Conservation (phyloP, 2,797 vertebrate species). For the Rachycentron canadum region DNA sequence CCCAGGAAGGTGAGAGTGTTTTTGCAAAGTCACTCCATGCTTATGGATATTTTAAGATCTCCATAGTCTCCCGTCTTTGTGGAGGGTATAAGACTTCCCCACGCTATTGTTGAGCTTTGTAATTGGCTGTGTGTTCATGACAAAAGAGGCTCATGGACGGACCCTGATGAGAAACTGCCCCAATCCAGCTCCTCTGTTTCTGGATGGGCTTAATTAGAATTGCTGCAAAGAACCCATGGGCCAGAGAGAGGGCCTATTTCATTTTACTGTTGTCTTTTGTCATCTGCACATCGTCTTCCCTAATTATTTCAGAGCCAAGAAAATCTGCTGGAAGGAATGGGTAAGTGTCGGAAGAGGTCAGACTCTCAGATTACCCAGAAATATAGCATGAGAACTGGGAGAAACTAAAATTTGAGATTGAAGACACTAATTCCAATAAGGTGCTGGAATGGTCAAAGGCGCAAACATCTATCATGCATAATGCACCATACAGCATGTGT, state of each 20-base stretch:
- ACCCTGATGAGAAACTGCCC: conserved; percentile 83
- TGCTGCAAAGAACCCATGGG: conserved; percentile 78
- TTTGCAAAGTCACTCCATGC: conserved; percentile 69
- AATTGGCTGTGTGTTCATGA: conserved; percentile 84
- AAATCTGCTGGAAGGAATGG: conserved; percentile 77
- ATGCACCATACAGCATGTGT: conserved; percentile 7
- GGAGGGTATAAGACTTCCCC: conserved; percentile 77
- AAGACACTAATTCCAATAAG: conserved; percentile 33
- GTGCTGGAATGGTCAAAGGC: background rate
- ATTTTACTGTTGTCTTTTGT: conserved; percentile 85
- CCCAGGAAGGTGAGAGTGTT: conserved; percentile 60
- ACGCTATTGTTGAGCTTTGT: conserved; percentile 83
- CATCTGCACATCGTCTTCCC: conserved; percentile 77
- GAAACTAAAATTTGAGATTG: conserved; percentile 40
- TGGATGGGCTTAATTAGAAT: conserved; percentile 86
- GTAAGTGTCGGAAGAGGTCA: conserved; percentile 74
- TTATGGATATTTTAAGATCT: conserved; percentile 74
- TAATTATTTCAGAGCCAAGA: conserved; percentile 81
- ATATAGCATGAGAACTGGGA: conserved; percentile 54
- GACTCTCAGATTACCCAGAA: conserved; percentile 67
- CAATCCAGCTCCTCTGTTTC: conserved; percentile 82
- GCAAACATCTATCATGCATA: conserved; percentile 21
- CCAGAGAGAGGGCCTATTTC: conserved; percentile 73
- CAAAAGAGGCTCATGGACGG: conserved; percentile 82
- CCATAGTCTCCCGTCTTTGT: conserved; percentile 72